Evolutionary conservation across 2,113 vertebrate genomes (phyloP).

Genomic region (Pithys albifrons): DNA sequence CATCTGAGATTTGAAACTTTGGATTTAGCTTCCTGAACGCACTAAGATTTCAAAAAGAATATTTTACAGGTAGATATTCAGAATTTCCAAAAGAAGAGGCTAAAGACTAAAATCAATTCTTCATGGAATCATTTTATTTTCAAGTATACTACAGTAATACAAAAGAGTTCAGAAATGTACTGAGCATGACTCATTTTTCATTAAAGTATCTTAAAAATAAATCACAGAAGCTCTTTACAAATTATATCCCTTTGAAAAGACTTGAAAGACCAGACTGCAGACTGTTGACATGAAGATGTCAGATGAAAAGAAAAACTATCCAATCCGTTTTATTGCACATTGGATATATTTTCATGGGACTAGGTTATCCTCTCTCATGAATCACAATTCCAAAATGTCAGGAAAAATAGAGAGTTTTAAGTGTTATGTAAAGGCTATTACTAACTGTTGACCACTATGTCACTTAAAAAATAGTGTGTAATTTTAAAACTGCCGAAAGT

Average conservation of each 20-base stretch:
- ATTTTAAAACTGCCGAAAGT: slow-evolving; percentile 46
- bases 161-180: neutral
- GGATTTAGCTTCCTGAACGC: neutral
- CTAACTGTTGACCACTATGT: neutral
- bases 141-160: neutral
- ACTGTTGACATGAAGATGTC: neutral
- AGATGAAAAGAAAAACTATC: slow-evolving; percentile 18
- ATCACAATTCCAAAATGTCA: neutral
- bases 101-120: neutral
- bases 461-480: neutral
- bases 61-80: neutral
- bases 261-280: neutral
- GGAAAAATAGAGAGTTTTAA: neutral
- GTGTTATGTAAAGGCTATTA: neutral
- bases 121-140: neutral
- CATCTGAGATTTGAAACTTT: neutral
- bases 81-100: neutral
- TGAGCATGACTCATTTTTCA: neutral
- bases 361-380: neutral
- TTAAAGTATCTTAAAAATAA: neutral
- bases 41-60: neutral
- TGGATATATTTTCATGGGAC: neutral
- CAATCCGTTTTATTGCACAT: neutral
- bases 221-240: neutral
- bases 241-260: slow-evolving; percentile 20